phyloP scores from a whole-genome alignment of 2,888 invertebrate species.

The Diaprepes abbreviatus region DNA sequence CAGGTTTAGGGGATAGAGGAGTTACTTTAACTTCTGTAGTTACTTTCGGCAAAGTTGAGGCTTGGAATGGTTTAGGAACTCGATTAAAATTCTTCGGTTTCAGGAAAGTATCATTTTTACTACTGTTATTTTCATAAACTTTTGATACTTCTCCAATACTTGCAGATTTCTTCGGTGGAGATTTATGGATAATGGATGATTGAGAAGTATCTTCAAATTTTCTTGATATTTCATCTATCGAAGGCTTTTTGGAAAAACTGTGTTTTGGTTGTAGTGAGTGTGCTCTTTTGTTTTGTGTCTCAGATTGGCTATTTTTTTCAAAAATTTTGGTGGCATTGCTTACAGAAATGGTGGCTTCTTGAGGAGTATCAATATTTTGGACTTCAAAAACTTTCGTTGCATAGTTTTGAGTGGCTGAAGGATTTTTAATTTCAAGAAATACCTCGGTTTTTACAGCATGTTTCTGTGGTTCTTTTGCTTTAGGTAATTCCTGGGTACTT shows the following conservation, averaged over 20 bases:
- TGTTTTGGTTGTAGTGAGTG: conserved; percentile 34
- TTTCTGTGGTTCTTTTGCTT: not conserved
- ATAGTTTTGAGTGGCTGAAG: conserved; percentile 20
- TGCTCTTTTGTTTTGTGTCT: not conserved
- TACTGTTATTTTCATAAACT: conserved; percentile 50
- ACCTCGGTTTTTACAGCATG: conserved; percentile 59
- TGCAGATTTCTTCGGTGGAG: conserved; percentile 39
- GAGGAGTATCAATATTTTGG: conserved; percentile 28
- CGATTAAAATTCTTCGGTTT: conserved; percentile 48
- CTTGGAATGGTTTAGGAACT: conserved; percentile 47
- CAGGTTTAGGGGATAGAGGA: conserved; percentile 31
- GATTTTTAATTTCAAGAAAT: conserved; percentile 58
- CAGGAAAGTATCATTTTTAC: not conserved
- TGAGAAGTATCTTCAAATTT: conserved; percentile 46
- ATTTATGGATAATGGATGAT: not conserved
- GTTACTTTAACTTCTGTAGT: conserved; percentile 1
- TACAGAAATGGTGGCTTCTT: conserved; percentile 32
- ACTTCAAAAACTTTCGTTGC: conserved; percentile 46
- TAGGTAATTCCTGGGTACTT: conserved; percentile 27
- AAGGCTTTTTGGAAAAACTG: conserved; percentile 36
- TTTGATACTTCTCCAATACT: conserved; percentile 54
- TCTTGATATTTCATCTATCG: conserved; percentile 49
- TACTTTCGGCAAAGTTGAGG: not conserved
- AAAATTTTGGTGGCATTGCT: conserved; percentile 46
- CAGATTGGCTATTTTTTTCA: conserved; percentile 41